Evolutionary conservation across 2,797 vertebrate genomes (phyloP).

Genomic region (Gallinago solitaria): DNA sequence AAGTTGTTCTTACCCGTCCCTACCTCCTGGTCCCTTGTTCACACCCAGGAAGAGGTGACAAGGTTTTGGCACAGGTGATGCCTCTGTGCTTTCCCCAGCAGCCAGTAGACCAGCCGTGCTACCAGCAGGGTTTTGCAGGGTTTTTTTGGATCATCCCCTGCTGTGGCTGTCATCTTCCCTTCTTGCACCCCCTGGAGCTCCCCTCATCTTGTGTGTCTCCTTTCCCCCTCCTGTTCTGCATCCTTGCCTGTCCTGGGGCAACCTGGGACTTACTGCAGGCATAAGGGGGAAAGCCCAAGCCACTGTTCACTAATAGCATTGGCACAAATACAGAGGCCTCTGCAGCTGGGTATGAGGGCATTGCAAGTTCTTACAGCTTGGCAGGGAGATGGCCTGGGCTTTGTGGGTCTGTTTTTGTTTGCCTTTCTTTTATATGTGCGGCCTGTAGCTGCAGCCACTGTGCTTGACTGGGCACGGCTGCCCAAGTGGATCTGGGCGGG

Average conservation of each 20-base stretch:
- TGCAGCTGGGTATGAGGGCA: not conserved
- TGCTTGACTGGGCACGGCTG: not conserved
- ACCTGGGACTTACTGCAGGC: not conserved
- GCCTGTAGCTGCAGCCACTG: not conserved
- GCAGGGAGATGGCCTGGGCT: not conserved
- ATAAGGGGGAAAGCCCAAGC: not conserved
- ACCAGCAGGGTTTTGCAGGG: accelerated
- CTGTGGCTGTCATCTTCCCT: not conserved
- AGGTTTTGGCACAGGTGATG: not conserved
- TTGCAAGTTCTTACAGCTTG: not conserved
- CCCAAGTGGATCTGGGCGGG: accelerated
- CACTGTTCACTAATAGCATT: not conserved
- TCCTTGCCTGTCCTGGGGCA: not conserved
- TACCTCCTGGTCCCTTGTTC: not conserved
- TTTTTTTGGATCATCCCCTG: not conserved
- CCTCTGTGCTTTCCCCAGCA: not conserved
- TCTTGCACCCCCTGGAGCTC: not conserved
- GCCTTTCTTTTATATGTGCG: not conserved
- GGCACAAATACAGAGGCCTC: not conserved
- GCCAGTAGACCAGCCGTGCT: not conserved
- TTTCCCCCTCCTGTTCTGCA: not conserved
- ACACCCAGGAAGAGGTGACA: not conserved
- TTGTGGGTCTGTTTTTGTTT: accelerated
- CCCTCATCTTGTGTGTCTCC: not conserved
- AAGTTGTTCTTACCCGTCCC: not conserved